Percentiles rank a stretch among this genome's conserved stretches.
Conservation (phyloP, 1,140 invertebrate species). For the Dinothrombium tinctorium region DNA sequence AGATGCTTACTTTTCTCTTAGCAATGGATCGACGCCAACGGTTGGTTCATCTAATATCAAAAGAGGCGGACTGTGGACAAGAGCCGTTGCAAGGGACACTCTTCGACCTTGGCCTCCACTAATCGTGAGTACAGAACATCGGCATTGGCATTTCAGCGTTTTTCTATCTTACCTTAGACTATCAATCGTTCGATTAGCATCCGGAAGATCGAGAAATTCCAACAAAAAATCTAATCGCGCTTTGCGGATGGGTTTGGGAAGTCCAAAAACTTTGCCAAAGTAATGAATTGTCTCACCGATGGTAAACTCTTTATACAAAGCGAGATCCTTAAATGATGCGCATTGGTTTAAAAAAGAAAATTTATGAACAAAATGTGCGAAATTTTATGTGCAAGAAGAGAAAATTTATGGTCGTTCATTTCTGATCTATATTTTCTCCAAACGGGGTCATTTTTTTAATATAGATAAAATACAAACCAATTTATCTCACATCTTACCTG, state of each 20-base stretch:
- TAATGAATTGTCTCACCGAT: constrained; percentile 82
- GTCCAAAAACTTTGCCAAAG: constrained; percentile 79
- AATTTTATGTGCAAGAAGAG: too few relatives aligned
- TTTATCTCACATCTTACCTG: too few relatives aligned
- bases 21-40: constrained; percentile 33
- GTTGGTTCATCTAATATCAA: constrained; percentile 35
- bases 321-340: constrained; percentile 51
- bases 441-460: too few relatives aligned
- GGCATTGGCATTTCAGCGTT: not conserved
- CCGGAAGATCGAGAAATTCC: constrained; percentile 60
- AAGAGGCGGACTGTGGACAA: constrained; percentile 25
- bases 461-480: too few relatives aligned
- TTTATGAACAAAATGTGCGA: too few relatives aligned
- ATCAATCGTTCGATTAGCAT: constrained; percentile 37
- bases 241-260: constrained; percentile 45
- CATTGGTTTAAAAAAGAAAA: too few relatives aligned
- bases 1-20: constrained; percentile 2
- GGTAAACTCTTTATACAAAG: constrained; percentile 73
- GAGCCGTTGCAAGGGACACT: constrained; percentile 54
- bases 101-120: constrained; percentile 77
- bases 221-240: constrained; percentile 61
- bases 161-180: constrained; percentile 41
- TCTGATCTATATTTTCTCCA: too few relatives aligned
- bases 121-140: not conserved
- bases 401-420: too few relatives aligned